Conservation (phyloP, 2,797 vertebrate species). For the Xerus rutilus region DNA sequence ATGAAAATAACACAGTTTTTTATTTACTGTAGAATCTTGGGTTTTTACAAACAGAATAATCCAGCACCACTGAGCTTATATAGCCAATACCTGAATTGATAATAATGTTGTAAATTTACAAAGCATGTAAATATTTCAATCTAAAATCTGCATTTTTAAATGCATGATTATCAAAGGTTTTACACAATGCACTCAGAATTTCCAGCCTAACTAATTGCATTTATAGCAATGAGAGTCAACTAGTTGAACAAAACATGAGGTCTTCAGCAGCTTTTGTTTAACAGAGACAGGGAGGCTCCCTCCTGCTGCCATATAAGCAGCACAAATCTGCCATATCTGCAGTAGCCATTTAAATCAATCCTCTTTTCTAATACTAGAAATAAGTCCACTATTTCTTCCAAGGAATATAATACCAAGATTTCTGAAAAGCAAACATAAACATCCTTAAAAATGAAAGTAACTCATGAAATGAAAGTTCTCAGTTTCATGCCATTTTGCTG, state of each 20-base stretch:
- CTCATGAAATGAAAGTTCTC: not conserved
- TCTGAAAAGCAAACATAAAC: not conserved
- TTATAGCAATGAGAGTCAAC: conserved; percentile 25
- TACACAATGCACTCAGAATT: not conserved
- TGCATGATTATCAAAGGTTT: not conserved
- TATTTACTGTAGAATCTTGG: conserved; percentile 73
- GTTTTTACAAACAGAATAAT: conserved; percentile 62
- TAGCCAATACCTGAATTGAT: not conserved
- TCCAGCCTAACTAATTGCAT: conserved; percentile 47
- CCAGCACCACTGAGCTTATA: not conserved
- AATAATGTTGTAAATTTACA: not conserved
- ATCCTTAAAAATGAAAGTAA: not conserved
- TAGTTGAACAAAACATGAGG: not conserved
- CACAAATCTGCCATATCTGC: not conserved
- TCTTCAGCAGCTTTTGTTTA: conserved; percentile 44
- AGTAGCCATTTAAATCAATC: not conserved
- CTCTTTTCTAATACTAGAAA: not conserved
- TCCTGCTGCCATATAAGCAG: not conserved
- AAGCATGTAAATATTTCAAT: not conserved
- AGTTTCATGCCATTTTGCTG: not conserved
- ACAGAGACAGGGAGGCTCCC: not conserved
- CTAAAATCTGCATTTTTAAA: not conserved
- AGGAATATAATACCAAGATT: not conserved
- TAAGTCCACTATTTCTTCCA: not conserved
- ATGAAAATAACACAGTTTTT: conserved; percentile 66